phyloP scores from a whole-genome alignment of 2,888 invertebrate genomes.

The Euphydryas editha region DNA sequence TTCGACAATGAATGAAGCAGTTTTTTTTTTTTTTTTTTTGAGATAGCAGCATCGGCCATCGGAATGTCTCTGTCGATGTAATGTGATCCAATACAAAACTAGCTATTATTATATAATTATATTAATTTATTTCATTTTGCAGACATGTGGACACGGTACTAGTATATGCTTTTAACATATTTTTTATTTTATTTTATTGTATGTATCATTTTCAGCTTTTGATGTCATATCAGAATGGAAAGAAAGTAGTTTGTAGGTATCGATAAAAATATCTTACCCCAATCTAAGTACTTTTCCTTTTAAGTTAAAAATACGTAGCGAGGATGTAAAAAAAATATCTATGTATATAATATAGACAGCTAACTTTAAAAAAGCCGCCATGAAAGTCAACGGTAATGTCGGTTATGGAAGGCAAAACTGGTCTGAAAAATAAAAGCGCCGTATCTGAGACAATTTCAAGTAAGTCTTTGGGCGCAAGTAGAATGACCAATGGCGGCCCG shows the following conservation, averaged over 20 bases:
- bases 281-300: not conserved
- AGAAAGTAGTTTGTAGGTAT: not conserved
- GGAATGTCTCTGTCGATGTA: too few species aligned
- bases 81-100: too few species aligned
- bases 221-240: too few species aligned
- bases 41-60: too few species aligned
- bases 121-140: not conserved
- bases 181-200: too few species aligned
- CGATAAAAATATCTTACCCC: too few species aligned
- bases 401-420: slow-evolving; percentile 31
- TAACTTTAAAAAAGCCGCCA: slow-evolving; percentile 21
- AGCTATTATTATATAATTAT: too few species aligned
- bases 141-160: not conserved
- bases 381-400: slow-evolving; percentile 19
- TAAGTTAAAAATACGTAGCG: not conserved
- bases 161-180: slow-evolving; percentile 12
- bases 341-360: slow-evolving; percentile 5
- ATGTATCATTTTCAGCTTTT: too few species aligned
- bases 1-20: too few species aligned
- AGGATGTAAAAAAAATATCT: too few species aligned
- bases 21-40: too few species aligned
- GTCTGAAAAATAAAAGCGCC: slow-evolving; percentile 43
- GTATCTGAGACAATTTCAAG: slow-evolving; percentile 45
- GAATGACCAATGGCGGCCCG: slow-evolving; percentile 63
- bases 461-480: slow-evolving; percentile 56